Base-by-base conservation (phyloP, 2,888 invertebrate genomes). In the Aromia moschata region DNA sequence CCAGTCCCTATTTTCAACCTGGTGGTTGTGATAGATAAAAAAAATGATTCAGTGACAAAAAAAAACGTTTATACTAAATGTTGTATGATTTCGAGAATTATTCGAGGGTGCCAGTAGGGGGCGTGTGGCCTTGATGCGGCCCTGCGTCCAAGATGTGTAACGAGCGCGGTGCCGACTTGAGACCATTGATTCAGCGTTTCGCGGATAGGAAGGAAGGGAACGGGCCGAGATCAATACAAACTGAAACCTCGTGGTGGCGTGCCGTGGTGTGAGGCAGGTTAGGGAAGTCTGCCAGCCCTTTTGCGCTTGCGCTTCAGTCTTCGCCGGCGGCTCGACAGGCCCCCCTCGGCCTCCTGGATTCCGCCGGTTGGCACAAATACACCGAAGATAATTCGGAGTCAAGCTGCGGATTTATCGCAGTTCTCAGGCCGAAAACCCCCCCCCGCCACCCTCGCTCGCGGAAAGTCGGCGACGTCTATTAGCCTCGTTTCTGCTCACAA, bases 191-290 rank as follows among this genome's bases (percentile, higher is more conserved):
- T 78, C 74, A 74, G 56, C 69, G 72, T 66, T 70, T 71, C 73
- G 74, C 77, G 77, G 74, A 76, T 76, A 76, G 78, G 75, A 77
- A 74, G n/a, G n/a, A n/a, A n/a, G n/a, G n/a, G n/a, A n/a, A n/a
- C n/a, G 72, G 70, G 70, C 62, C 69, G 77, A 79, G 79, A 80
- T 80, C 80, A 80, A 80, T 80, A 80, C 77, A 78, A 77, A 78
- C 76, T 76, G 74, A 75, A 75, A 75, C 72, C 74, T 75, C 74
- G 75, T 73, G 70, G 58, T 46, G 66, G 62, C 60, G 61, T 61
- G 61, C 56, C 65, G 74, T 78, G 77, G 79, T 78, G 79, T 79
- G 79, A 71, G 80, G 79, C 72, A 79, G 79, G 80, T 79, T 80
- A 79, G 78, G 80, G 78, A 72, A 72, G 74, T 65, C 74, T 69